A percentile compares a stretch with the other conserved stretches of the same genome.
phyloP scores from a whole-genome alignment of 2,888 invertebrate genomes.

The Crossocerus cetratus region DNA sequence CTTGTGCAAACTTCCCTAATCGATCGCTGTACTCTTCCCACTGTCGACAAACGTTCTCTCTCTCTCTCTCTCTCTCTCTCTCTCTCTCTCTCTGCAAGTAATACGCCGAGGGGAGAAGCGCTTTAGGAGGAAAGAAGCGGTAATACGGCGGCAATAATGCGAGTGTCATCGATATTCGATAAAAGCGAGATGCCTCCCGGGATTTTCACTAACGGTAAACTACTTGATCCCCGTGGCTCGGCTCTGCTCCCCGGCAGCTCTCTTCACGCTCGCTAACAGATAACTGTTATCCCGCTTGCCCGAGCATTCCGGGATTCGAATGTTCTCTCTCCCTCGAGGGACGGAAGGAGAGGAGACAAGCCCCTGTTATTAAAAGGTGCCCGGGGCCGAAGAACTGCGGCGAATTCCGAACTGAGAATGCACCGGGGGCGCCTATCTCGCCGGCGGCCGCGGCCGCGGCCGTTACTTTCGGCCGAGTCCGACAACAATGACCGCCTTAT shows the following conservation, averaged over 20 bases:
- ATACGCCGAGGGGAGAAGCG: background rate
- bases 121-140: background rate
- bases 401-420: background rate
- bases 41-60: background rate
- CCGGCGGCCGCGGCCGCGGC: background rate
- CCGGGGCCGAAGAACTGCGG: too few species aligned
- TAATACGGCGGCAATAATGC: background rate
- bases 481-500: constrained; percentile 39
- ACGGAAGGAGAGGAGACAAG: too few species aligned
- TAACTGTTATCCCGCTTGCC: constrained; percentile 2
- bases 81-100: background rate
- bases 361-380: too few species aligned
- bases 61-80: background rate
- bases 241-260: background rate
- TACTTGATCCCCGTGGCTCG: background rate
- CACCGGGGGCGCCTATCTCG: background rate
- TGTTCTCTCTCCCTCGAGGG: too few species aligned
- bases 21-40: background rate
- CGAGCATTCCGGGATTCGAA: background rate
- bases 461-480: constrained; percentile 23
- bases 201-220: background rate
- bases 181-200: background rate
- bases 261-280: constrained; percentile 1
- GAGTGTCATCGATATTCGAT: background rate
- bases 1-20: background rate